phyloP scores from a whole-genome alignment of 1,140 invertebrate species.

The Cotesia typhae region DNA sequence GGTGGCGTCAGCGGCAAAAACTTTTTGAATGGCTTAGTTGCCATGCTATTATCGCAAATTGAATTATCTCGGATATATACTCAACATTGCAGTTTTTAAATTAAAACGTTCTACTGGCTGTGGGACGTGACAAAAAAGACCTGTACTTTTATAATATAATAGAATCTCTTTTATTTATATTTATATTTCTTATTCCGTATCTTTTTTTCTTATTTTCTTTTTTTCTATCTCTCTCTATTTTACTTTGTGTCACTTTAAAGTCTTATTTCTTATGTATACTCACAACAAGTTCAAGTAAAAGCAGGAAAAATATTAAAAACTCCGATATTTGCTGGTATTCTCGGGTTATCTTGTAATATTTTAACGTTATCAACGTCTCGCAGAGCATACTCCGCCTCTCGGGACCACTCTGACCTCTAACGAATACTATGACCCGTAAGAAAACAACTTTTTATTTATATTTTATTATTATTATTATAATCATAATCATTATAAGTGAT shows the following conservation, averaged over 20 bases:
- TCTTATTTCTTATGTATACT: background rate
- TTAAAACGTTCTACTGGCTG: constrained; percentile 14
- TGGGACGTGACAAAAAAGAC: constrained; percentile 23
- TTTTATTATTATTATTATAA: constrained; percentile 13
- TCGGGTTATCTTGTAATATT: constrained; percentile 45
- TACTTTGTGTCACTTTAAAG: constrained; percentile 1
- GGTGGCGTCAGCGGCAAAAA: background rate
- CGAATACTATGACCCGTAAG: constrained; percentile 16
- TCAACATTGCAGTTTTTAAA: constrained; percentile 28
- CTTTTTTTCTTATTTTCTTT: constrained; percentile 1
- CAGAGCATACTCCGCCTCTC: constrained; percentile 14
- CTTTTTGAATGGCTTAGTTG: background rate
- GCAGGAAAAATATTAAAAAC: constrained; percentile 37
- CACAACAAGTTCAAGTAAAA: constrained; percentile 21
- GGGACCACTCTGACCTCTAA: constrained; percentile 28
- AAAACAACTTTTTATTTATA: constrained; percentile 11
- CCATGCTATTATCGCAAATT: constrained; percentile 28
- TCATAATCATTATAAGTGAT: constrained; percentile 24
- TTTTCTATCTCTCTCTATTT: background rate
- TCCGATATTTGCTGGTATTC: constrained; percentile 39
- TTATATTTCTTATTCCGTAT: background rate
- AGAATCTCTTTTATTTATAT: background rate
- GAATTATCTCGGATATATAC: constrained; percentile 32
- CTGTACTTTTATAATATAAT: background rate
- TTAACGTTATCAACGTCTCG: constrained; percentile 42